Conservation (phyloP, 2,888 invertebrate species). For the Sympetrum striolatum region DNA sequence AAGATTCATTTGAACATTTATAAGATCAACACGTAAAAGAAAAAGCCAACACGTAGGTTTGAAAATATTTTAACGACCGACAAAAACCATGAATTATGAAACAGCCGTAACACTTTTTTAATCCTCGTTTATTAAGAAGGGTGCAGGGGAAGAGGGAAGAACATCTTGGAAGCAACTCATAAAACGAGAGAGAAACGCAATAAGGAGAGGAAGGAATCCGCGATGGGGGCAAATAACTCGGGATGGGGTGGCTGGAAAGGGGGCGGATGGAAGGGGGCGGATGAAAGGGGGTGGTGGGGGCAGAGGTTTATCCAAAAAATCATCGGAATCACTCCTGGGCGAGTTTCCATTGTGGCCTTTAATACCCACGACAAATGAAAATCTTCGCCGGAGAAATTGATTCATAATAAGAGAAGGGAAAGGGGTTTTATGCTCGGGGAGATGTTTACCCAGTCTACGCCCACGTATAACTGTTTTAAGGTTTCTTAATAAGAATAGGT, state of each 20-base stretch:
- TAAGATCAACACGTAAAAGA: no score
- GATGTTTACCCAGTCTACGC: constrained; percentile 21
- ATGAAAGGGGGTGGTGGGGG: not conserved
- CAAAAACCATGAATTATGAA: no score
- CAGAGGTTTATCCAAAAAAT: not conserved
- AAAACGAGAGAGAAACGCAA: not conserved
- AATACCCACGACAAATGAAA: constrained; percentile 34
- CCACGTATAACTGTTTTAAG: not conserved
- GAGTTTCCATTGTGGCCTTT: constrained; percentile 26
- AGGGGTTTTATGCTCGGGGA: not conserved
- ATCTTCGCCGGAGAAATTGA: constrained; percentile 6
- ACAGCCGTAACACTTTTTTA: no score
- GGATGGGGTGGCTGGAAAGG: not conserved
- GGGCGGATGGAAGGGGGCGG: not conserved
- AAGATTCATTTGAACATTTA: no score
- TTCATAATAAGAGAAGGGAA: not conserved
- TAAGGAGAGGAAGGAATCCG: not conserved
- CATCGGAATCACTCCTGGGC: constrained; percentile 2
- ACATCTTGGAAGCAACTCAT: not conserved
- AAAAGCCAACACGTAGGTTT: no score
- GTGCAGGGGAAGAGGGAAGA: not conserved
- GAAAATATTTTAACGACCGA: no score
- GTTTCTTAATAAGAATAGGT: constrained; percentile 31
- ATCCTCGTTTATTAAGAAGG: not conserved
- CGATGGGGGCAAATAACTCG: not conserved